Evolutionary conservation across 2,797 vertebrate species (phyloP).

Genomic region (Siniperca obscura): DNA sequence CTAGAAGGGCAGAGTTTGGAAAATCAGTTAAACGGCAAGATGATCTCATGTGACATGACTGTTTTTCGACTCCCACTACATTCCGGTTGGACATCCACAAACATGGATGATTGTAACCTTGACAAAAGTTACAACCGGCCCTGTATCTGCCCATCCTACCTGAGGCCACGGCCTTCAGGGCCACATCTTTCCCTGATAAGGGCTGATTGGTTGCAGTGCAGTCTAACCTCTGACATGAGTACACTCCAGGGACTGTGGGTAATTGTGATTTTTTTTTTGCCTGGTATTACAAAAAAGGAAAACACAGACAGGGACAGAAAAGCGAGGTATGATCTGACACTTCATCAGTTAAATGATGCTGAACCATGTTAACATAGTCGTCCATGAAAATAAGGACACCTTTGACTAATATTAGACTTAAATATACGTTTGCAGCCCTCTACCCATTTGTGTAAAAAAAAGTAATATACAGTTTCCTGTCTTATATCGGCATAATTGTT

Average conservation of each 20-base stretch:
- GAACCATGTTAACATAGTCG: slow-evolving; percentile 67
- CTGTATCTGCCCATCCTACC: slow-evolving; percentile 31
- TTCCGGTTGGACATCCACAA: slow-evolving; percentile 32
- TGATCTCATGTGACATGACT: slow-evolving; percentile 24
- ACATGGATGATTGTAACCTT: slow-evolving; percentile 44
- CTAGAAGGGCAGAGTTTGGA: slow-evolving; percentile 25
- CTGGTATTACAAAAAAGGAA: background rate
- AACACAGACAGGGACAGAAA: slow-evolving; percentile 52
- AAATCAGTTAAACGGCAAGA: slow-evolving; percentile 33
- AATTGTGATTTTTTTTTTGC: slow-evolving; percentile 33
- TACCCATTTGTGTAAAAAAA: slow-evolving; percentile 44
- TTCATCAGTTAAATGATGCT: slow-evolving; percentile 74
- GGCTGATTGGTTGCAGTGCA: slow-evolving; percentile 57
- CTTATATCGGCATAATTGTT: slow-evolving; percentile 73
- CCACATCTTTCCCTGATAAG: slow-evolving; percentile 46
- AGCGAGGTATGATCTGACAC: slow-evolving; percentile 58
- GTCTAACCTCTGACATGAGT: slow-evolving; percentile 59
- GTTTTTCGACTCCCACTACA: slow-evolving; percentile 32
- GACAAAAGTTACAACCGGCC: slow-evolving; percentile 32
- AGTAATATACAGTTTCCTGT: slow-evolving; percentile 67
- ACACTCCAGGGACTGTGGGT: slow-evolving; percentile 58
- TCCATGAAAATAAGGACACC: slow-evolving; percentile 53
- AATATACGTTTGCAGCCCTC: slow-evolving; percentile 61
- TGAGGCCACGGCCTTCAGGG: slow-evolving; percentile 40
- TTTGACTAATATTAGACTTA: slow-evolving; percentile 67